Conservation (phyloP, 2,113 vertebrate genomes). For the Lipophrys pholis region DNA sequence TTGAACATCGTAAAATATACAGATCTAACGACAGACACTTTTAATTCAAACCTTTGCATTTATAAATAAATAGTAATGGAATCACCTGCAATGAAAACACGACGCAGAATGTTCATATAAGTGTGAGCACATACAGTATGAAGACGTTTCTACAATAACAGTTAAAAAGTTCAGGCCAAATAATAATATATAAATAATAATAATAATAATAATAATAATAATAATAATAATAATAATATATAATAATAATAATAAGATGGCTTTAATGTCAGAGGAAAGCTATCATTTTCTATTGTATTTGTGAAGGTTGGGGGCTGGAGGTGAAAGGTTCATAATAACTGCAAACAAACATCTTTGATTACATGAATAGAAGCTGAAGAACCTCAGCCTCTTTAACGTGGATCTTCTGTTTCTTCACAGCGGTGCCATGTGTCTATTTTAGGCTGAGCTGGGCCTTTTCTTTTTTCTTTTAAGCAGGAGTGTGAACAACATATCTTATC, state of each 20-base stretch:
- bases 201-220: too few relatives aligned
- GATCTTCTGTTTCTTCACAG: constrained; percentile 20
- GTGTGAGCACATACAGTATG: constrained; percentile 66
- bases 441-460: constrained; percentile 48
- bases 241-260: too few relatives aligned
- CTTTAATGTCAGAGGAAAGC: not conserved
- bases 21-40: constrained; percentile 58
- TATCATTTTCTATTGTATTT: constrained; percentile 8
- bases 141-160: constrained; percentile 9
- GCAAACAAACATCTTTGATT: constrained; percentile 18
- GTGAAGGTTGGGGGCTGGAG: not conserved
- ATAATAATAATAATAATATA: too few relatives aligned
- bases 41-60: constrained; percentile 42
- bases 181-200: too few relatives aligned
- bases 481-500: constrained; percentile 45
- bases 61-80: constrained; percentile 79
- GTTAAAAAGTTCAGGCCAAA: constrained; percentile 36
- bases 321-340: not conserved
- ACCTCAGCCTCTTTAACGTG: constrained; percentile 36
- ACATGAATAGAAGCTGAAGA: constrained; percentile 37
- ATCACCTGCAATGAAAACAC: constrained; percentile 56
- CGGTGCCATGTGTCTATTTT: constrained; percentile 47
- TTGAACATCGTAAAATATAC: constrained; percentile 53
- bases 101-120: constrained; percentile 52
- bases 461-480: constrained; percentile 44